phyloP scores from a whole-genome alignment of 2,888 invertebrate species.

The Dusona sp. region DNA sequence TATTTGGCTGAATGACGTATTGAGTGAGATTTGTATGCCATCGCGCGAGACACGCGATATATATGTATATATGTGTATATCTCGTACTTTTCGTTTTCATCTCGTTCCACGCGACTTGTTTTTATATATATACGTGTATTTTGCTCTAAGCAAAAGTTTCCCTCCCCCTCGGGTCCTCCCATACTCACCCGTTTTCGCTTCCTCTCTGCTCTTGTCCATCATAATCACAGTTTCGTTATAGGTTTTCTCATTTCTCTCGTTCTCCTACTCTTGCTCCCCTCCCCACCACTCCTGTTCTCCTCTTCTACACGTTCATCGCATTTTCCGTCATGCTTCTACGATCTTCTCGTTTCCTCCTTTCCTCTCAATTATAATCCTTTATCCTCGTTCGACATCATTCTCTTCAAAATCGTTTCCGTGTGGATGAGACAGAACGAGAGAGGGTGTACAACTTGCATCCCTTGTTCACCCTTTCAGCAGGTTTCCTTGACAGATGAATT shows the following conservation, averaged over 20 bases:
- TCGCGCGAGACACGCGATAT: slow-evolving; percentile 65
- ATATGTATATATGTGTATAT: slow-evolving; percentile 33
- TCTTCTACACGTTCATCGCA: slow-evolving; percentile 69
- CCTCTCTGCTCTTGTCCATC: slow-evolving; percentile 46
- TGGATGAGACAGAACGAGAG: slow-evolving; percentile 6
- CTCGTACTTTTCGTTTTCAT: slow-evolving; percentile 79
- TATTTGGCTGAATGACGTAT: slow-evolving; percentile 84
- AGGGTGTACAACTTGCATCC: slow-evolving; percentile 23
- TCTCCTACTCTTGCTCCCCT: slow-evolving; percentile 67
- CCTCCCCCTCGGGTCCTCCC: slow-evolving; percentile 20
- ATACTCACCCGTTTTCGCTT: slow-evolving; percentile 35
- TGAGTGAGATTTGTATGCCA: slow-evolving; percentile 84
- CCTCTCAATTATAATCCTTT: slow-evolving; percentile 61
- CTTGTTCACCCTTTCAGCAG: slow-evolving; percentile 19
- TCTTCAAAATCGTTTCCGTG: slow-evolving; percentile 51
- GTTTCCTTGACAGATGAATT: slow-evolving; percentile 44
- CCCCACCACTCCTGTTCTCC: slow-evolving; percentile 34
- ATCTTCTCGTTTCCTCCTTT: slow-evolving; percentile 46
- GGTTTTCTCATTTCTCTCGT: slow-evolving; percentile 41
- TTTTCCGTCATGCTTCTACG: slow-evolving; percentile 63
- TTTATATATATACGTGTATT: neutral
- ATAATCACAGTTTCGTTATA: slow-evolving; percentile 56
- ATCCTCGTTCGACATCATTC: slow-evolving; percentile 56
- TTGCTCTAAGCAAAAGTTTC: slow-evolving; percentile 47
- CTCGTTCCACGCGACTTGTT: slow-evolving; percentile 70